Conservation (phyloP, 2,888 invertebrate genomes). For the Meganola albula region DNA sequence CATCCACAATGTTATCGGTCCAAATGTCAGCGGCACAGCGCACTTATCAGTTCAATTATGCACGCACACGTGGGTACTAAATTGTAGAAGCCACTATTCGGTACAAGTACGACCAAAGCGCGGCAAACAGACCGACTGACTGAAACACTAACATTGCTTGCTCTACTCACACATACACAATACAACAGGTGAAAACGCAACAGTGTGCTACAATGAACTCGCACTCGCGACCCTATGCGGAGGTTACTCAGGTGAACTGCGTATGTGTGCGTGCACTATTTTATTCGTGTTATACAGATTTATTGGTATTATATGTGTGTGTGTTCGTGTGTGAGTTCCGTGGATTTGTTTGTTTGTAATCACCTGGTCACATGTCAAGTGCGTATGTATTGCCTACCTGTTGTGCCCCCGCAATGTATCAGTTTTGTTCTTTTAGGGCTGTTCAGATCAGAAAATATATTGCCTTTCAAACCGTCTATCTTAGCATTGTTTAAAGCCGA, state of each 20-base stretch:
- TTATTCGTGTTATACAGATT: slow-evolving; percentile 67
- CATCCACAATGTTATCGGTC: slow-evolving; percentile 52
- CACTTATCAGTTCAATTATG: slow-evolving; percentile 60
- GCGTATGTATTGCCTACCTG: slow-evolving; percentile 64
- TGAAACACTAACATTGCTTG: slow-evolving; percentile 60
- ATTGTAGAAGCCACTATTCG: slow-evolving; percentile 28
- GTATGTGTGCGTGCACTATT: slow-evolving; percentile 63
- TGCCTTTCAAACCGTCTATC: slow-evolving; percentile 41
- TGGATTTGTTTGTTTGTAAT: slow-evolving; percentile 47
- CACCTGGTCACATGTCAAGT: slow-evolving; percentile 68
- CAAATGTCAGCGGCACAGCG: slow-evolving; percentile 57
- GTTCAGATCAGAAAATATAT: slow-evolving; percentile 46
- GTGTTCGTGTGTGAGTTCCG: slow-evolving; percentile 34
- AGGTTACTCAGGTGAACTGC: slow-evolving; percentile 61
- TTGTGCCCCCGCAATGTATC: slow-evolving; percentile 65
- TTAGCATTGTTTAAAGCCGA: slow-evolving; percentile 35
- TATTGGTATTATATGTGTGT: slow-evolving; percentile 53
- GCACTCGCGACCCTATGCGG: slow-evolving; percentile 62
- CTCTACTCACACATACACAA: slow-evolving; percentile 55
- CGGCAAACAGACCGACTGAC: slow-evolving; percentile 67
- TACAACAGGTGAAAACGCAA: slow-evolving; percentile 71
- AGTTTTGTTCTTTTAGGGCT: slow-evolving; percentile 65
- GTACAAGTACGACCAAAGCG: slow-evolving; percentile 62
- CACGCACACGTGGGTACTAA: slow-evolving; percentile 53
- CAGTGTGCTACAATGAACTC: slow-evolving; percentile 64